A percentile compares a stretch with the other conserved stretches of the same genome.
Conservation (phyloP, 2,113 vertebrate species). For the Clarias batrachus region DNA sequence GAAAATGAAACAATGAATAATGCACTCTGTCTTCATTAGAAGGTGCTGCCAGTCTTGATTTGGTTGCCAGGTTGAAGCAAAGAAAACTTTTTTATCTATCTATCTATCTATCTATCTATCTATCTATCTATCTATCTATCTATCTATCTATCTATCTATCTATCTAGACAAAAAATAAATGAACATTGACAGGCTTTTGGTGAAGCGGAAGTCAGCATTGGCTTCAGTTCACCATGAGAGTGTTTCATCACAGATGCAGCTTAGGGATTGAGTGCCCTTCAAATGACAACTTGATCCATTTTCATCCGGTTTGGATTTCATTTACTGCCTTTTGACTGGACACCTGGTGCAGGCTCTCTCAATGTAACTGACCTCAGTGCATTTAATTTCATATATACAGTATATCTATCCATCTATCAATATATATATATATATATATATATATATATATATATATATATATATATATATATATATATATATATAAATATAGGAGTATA, state of each 20-base stretch:
- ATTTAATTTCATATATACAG: not conserved
- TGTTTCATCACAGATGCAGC: conserved; percentile 1
- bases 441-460: not conserved
- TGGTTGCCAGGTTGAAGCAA: conserved; percentile 32
- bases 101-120: conserved; percentile 11
- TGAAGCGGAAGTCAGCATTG: not conserved
- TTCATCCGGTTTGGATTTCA: conserved; percentile 25
- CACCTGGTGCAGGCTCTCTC: not conserved
- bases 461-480: not conserved
- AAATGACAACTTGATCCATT: conserved; percentile 14
- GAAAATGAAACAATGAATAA: conserved; percentile 53
- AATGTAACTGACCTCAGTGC: not conserved
- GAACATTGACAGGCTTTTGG: no score
- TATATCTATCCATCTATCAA: no score
- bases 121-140: conserved; percentile 12
- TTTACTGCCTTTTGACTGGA: conserved; percentile 14
- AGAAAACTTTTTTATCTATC: not conserved
- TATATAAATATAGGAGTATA: not conserved
- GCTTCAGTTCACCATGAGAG: not conserved
- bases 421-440: no score
- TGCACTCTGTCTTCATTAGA: conserved; percentile 53
- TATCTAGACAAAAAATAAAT: not conserved
- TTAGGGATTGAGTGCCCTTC: conserved; percentile 4
- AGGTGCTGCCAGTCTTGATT: conserved; percentile 47
- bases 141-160: not conserved